A percentile compares a stretch with the other conserved stretches of the same genome.
Conservation (phyloP, 2,888 invertebrate species). For the Orchesella flavescens region DNA sequence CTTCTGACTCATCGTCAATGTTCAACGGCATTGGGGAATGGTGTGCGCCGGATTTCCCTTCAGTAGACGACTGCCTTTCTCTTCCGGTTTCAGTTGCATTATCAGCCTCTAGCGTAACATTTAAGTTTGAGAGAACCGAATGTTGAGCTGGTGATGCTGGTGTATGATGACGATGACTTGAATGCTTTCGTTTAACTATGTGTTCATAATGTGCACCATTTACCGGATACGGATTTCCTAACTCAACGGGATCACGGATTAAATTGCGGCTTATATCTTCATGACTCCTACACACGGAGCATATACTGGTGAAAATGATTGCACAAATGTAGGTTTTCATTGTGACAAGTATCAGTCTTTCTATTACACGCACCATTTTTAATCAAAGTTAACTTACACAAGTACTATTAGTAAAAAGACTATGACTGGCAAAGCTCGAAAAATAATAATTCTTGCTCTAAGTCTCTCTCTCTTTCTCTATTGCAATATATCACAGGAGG, state of each 20-base stretch:
- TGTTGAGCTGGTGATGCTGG: neutral
- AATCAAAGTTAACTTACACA: neutral
- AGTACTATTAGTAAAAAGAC: neutral
- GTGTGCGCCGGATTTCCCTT: neutral
- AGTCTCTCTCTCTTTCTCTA: too few relatives aligned
- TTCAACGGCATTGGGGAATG: neutral
- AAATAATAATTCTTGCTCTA: too few relatives aligned
- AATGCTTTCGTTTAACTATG: constrained; percentile 37
- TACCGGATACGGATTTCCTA: constrained; percentile 52
- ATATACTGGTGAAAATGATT: constrained; percentile 34
- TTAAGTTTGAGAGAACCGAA: neutral
- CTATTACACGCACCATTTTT: constrained; percentile 47
- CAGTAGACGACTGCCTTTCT: neutral
- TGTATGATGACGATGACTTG: constrained; percentile 15
- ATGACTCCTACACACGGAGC: constrained; percentile 26
- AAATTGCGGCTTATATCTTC: constrained; percentile 55
- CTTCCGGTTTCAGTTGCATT: neutral
- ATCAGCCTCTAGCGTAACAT: neutral
- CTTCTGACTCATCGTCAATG: constrained; percentile 19
- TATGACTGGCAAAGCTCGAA: too few relatives aligned
- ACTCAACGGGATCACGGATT: constrained; percentile 52
- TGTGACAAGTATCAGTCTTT: constrained; percentile 11
- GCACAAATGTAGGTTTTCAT: neutral
- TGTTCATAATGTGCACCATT: constrained; percentile 22
- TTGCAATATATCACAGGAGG: constrained; percentile 1